A percentile compares a stretch with the other conserved stretches of the same genome.
Conservation (phyloP, 2,797 vertebrate genomes). For the Sitta carolinensis region DNA sequence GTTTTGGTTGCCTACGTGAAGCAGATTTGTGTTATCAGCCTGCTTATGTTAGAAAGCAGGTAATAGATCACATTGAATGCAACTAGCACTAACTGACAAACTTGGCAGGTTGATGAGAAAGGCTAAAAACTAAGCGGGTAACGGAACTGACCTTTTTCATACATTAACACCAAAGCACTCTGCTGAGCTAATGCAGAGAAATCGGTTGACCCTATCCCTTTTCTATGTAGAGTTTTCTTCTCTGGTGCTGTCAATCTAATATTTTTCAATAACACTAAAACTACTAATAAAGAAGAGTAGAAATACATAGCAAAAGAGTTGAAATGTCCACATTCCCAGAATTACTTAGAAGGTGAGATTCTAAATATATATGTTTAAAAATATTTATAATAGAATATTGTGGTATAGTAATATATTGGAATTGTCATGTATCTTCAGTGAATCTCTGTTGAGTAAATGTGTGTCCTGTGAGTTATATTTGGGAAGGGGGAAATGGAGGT, state of each 20-base stretch:
- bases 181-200: background rate
- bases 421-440: background rate
- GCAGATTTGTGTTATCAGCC: background rate
- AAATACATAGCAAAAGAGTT: background rate
- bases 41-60: background rate
- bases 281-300: background rate
- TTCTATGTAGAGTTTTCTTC: background rate
- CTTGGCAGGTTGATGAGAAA: slow-evolving; percentile 10
- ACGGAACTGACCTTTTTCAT: background rate
- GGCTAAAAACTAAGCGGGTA: slow-evolving; percentile 4
- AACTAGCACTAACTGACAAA: slow-evolving; percentile 16
- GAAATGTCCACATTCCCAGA: background rate
- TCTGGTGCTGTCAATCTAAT: background rate
- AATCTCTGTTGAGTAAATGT: background rate
- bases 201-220: background rate
- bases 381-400: background rate
- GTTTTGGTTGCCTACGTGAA: background rate
- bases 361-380: background rate
- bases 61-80: background rate
- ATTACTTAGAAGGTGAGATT: background rate
- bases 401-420: background rate
- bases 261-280: background rate
- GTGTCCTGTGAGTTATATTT: background rate
- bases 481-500: background rate
- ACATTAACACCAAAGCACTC: background rate